These are phyloP conservation scores for Lepus timidus DNA, from an alignment of 2,113 vertebrate species.

Conservation along the genomic window DNA sequence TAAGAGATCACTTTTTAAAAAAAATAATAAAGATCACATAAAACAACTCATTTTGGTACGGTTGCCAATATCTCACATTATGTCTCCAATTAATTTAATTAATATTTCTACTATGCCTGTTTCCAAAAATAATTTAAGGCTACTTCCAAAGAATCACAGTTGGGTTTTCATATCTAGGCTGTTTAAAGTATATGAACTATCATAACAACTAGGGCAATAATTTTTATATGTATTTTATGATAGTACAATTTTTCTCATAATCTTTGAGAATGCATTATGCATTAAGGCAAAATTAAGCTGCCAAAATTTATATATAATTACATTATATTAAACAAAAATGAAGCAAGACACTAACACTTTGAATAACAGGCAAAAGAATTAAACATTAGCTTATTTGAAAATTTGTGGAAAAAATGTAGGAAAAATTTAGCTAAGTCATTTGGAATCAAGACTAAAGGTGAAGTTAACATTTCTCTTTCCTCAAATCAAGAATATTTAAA, in stretches of 20 bases:
- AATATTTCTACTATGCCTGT: constrained; percentile 58
- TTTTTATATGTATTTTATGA: constrained; percentile 57
- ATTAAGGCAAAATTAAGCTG: constrained; percentile 55
- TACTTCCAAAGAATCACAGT: constrained; percentile 58
- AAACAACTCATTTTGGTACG: constrained; percentile 60
- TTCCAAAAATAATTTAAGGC: constrained; percentile 54
- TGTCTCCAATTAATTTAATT: constrained; percentile 60
- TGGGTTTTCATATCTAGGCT: constrained; percentile 47
- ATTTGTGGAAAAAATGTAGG: constrained; percentile 44
- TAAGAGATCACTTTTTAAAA: background rate
- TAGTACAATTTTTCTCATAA: constrained; percentile 12
- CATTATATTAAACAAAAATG: constrained; percentile 25
- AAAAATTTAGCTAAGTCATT: constrained; percentile 64
- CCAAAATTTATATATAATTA: constrained; percentile 1
- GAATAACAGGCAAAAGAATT: constrained; percentile 54
- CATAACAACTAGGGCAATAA: constrained; percentile 49
- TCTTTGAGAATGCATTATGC: constrained; percentile 26
- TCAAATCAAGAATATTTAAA: constrained; percentile 51
- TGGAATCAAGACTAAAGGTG: constrained; percentile 67
- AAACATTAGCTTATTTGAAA: constrained; percentile 63
- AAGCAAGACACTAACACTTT: constrained; percentile 60
- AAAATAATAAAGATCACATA: constrained; percentile 31
- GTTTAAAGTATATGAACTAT: constrained; percentile 48
- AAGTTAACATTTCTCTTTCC: constrained; percentile 24
- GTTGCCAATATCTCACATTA: constrained; percentile 49